Evolutionary conservation across 2,797 vertebrate genomes (phyloP).

Genomic region (Rhadinocentrus ornatus): DNA sequence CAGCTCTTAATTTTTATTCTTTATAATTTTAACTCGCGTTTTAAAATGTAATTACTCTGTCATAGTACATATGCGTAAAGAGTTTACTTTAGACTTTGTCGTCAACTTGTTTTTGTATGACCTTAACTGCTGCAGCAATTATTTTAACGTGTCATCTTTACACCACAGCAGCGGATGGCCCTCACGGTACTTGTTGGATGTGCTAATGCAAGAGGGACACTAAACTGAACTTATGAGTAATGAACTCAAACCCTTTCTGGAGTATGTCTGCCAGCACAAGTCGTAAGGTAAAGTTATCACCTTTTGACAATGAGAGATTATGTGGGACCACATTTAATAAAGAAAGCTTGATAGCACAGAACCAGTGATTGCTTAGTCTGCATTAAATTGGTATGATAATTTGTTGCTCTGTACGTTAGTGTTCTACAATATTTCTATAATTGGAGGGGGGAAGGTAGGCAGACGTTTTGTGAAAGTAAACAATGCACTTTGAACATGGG

Average conservation of each 20-base stretch:
- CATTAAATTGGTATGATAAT: no score
- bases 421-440: not conserved
- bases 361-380: not conserved
- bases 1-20: not conserved
- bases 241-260: constrained; percentile 99
- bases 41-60: not conserved
- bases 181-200: constrained; percentile 65
- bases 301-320: not conserved
- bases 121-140: not conserved
- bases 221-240: constrained; percentile 81
- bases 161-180: constrained; percentile 69
- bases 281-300: constrained; percentile 88
- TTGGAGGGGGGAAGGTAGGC: not conserved
- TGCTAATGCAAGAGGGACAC: constrained; percentile 61
- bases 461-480: constrained; percentile 6
- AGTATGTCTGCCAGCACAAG: constrained; percentile 93
- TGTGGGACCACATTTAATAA: not conserved
- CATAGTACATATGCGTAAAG: not conserved
- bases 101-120: not conserved
- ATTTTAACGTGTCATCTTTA: constrained; percentile 4
- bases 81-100: not conserved
- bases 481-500: not conserved
- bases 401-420: not conserved
- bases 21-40: not conserved
- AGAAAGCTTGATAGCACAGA: not conserved